Evolutionary conservation across 92 coral and sea anemone species (phyloP).

Genomic region (Epizoanthus ramosus): DNA sequence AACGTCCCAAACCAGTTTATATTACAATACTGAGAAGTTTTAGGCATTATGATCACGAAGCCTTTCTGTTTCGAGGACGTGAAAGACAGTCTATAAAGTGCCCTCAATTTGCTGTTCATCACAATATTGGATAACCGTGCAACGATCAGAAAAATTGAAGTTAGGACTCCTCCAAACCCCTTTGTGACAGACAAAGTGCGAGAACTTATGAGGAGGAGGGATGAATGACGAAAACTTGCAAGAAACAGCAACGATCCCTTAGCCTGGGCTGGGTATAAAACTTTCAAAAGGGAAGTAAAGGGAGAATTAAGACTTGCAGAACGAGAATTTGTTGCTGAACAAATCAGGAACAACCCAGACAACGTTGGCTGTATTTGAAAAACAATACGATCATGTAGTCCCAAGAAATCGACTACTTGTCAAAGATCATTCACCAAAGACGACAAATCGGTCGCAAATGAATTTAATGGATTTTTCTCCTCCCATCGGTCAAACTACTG

Average conservation of each 20-base stretch:
- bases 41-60: background rate
- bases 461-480: too few relatives aligned
- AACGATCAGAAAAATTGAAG: background rate
- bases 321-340: constrained; percentile 1
- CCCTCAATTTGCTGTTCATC: background rate
- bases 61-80: background rate
- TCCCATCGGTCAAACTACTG: too few relatives aligned
- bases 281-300: background rate
- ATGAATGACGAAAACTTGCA: constrained; percentile 3
- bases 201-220: constrained; percentile 18
- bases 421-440: too few relatives aligned
- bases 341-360: background rate
- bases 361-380: too few relatives aligned
- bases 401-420: too few relatives aligned
- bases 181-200: constrained; percentile 11
- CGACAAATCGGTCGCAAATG: too few relatives aligned
- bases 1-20: background rate
- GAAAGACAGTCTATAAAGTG: constrained; percentile 9
- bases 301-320: background rate
- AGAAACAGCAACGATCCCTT: background rate
- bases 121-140: constrained; percentile 1
- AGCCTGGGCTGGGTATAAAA: constrained; percentile 17
- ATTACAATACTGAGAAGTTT: too few relatives aligned
- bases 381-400: too few relatives aligned
- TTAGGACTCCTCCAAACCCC: constrained; percentile 1